These are phyloP conservation scores for Drymodes brunneopygia DNA, from an alignment of 2,113 vertebrate genomes.

Conservation along the genomic window DNA sequence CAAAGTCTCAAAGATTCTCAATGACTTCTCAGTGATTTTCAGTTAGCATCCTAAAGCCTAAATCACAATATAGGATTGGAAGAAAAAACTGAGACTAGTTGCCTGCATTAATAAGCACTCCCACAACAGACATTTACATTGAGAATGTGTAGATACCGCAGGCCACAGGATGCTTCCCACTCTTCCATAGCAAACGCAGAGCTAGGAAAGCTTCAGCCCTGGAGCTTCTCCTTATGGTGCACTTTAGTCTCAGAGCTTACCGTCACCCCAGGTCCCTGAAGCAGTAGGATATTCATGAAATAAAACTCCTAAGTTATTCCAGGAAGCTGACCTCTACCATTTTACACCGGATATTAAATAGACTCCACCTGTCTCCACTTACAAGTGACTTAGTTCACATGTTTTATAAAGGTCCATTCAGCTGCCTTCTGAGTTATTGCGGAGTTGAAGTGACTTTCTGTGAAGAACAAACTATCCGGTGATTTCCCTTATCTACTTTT, in stretches of 20 bases:
- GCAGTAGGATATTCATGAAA: background rate
- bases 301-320: constrained; percentile 32
- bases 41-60: background rate
- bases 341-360: constrained; percentile 55
- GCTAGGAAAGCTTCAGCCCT: background rate
- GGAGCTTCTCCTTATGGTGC: rapidly evolving
- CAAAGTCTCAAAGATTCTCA: background rate
- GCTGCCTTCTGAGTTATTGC: background rate
- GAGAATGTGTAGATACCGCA: rapidly evolving
- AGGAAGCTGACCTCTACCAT: constrained; percentile 51
- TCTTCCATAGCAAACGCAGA: background rate
- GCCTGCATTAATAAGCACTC: background rate
- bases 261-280: background rate
- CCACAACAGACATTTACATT: background rate
- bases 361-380: constrained; percentile 55
- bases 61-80: background rate
- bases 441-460: background rate
- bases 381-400: constrained; percentile 27
- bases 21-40: background rate
- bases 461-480: background rate
- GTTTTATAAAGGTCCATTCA: constrained; percentile 36
- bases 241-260: background rate
- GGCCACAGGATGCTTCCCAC: background rate
- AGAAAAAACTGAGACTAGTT: background rate
- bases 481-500: background rate